A percentile compares a stretch with the other conserved stretches of the same genome.
phyloP scores from a whole-genome alignment of 2,888 invertebrate genomes.

The Aspidapion aeneum region DNA sequence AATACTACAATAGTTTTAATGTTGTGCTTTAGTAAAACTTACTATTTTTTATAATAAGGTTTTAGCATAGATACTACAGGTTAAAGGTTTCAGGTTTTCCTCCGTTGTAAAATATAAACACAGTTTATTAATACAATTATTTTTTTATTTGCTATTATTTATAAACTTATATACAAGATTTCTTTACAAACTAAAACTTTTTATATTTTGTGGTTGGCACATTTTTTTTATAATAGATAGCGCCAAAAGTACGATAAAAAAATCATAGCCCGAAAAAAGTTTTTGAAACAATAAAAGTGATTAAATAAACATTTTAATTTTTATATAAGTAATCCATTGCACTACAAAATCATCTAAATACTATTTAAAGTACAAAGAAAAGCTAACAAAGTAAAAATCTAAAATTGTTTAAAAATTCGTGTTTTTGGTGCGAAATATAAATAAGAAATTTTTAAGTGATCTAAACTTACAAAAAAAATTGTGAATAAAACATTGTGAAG shows the following conservation, averaged over 20 bases:
- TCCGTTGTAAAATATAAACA: too few species aligned
- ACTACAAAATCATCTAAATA: not conserved
- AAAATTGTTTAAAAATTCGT: not conserved
- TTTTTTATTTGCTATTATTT: not conserved
- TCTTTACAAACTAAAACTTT: not conserved
- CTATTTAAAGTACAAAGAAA: not conserved
- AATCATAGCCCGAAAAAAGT: not conserved
- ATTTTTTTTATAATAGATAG: not conserved
- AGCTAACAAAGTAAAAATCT: not conserved
- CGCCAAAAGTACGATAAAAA: too few species aligned
- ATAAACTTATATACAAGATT: not conserved
- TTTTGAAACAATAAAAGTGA: not conserved
- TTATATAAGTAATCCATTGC: not conserved
- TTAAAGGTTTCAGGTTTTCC: too few species aligned
- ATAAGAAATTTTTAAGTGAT: not conserved
- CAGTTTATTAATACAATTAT: not conserved
- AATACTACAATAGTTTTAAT: too few species aligned
- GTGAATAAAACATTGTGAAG: not conserved
- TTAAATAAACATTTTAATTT: not conserved
- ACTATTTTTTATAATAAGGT: too few species aligned
- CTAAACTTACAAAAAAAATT: not conserved
- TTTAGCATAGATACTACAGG: too few species aligned
- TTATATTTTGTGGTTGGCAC: not conserved
- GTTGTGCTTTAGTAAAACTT: too few species aligned
- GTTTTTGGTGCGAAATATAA: not conserved